Evolutionary conservation across 2,888 invertebrate species (phyloP), one percentile per base, ranked within the genome.

Genomic region (Luffia ferchaultella): DNA sequence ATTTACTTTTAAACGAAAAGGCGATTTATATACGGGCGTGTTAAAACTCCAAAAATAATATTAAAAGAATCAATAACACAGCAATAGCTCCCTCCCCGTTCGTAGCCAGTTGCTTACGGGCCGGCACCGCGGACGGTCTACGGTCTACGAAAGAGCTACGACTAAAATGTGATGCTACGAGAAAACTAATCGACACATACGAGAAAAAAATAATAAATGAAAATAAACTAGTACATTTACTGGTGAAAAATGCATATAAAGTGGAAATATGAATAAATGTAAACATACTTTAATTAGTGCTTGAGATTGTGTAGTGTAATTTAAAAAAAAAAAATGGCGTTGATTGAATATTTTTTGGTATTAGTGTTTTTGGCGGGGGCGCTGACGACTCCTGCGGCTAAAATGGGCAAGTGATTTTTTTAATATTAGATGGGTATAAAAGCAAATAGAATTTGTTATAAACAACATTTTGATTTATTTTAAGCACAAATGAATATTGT

Each of bases 41-140:
- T 73, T 68, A 77, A 78, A 77, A 76, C 64, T 64, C 76, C 75
- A 75, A 80, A 80, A 82, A 82, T 79, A 78, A 76, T 76, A 77
- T 74, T 82, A 76, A 78, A 77, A 78, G 78, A 83, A 82, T 82
- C 82, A 79, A 82, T 82, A 82, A 73, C 65, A 74, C 19, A 48
- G 48, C 48, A 19, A 49, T n/a, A 63, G 66, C 61, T 62, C 58
- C 57, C 61, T 58, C 64, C 66, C 68, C 7, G 16, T n/a, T 18
- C 9, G 44, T 20, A 49, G 50, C 72, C 74, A 82, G 82, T 82
- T 62, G 70, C 69, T 76, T 71, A 72, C 74, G 73, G 66, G 64
- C 66, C 70, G 67, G 65, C 62, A 72, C 58, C 61, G 65, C 60
- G 69, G 52, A 50, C 68, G 70, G 72, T 60, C 55, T 55, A 53